Evolutionary conservation across 1,140 invertebrate species (phyloP), one percentile per base, ranked within the genome.

Genomic region (Psix sp.): DNA sequence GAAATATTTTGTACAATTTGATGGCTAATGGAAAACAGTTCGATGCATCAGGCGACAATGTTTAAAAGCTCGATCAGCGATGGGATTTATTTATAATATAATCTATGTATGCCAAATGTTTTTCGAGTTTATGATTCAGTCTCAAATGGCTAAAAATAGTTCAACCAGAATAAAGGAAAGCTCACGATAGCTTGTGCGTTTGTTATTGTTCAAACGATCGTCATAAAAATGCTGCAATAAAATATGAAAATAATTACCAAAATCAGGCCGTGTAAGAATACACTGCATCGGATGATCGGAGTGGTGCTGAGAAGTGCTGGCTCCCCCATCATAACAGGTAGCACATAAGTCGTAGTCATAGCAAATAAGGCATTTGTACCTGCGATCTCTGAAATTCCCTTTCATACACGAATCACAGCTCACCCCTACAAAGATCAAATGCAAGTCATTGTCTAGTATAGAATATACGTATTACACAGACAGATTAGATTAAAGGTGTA

Each of bases 341-440:
- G 96, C 94, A 90, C 98, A 99, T 77, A 99, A 91, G 90, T 99
- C 98, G 90, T 98, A 99, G 90, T 99, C 97, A 87, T 97, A 98
- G 88, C 98, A 99, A 79, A 98, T 93, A 84, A 99, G 91, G 91
- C 98, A 99, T 91, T 99, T 99, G 88, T 98, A 99, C 81, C 98
- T 92, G 86, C 95, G 93, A 80, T 97, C 97, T 87, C 94, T 92
- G 88, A 99, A 99, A 89, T 99, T 98, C 84, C 94, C 95, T 90
- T 98, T 98, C 87, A 98, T 91, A 92, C 98, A 99, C 82, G 96
- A 96, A 93, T 99, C 98, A 93, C 98, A 99, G 91, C 96, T 98
- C 80, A 99, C 97, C 89, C 94, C 94, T 95, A 83, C 42, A 67
- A 11, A 48, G 49, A 39, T 60, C 14, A 60, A 11, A 35, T 5